phyloP scores from a whole-genome alignment of 2,113 vertebrate species.

The Caranx melampygus region DNA sequence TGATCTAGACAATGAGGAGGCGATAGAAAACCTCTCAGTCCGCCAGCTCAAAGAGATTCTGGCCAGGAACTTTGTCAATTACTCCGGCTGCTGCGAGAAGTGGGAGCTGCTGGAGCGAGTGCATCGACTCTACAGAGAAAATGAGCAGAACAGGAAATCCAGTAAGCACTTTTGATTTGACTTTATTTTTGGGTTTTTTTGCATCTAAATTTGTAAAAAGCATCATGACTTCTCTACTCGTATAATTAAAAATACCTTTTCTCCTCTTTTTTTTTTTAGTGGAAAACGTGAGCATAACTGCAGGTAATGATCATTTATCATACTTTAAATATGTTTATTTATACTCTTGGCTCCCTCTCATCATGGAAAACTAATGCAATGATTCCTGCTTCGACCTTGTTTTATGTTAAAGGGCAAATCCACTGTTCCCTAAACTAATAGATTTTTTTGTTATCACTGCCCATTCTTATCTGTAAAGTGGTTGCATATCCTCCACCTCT shows the following conservation, averaged over 20 bases:
- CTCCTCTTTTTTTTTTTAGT: conserved; percentile 71
- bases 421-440: conserved; percentile 41
- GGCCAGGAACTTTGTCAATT: conserved; percentile 97
- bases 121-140: conserved; percentile 93
- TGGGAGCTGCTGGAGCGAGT: conserved; percentile 99
- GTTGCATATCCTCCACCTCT: conserved; percentile 83
- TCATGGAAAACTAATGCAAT: conserved; percentile 1
- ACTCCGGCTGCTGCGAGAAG: conserved; percentile 98
- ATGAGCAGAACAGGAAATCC: conserved; percentile 91
- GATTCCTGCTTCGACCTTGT: neutral
- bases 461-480: conserved; percentile 73
- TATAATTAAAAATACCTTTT: neutral
- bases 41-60: conserved; percentile 98
- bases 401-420: conserved; percentile 13
- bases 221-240: neutral
- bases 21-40: conserved; percentile 92
- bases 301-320: conserved; percentile 76
- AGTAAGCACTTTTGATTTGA: conserved; percentile 79
- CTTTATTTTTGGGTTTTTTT: neutral
- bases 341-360: neutral
- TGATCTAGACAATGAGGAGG: conserved; percentile 91
- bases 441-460: conserved; percentile 51
- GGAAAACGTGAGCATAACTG: conserved; percentile 85
- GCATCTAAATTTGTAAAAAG: neutral
- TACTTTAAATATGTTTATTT: neutral